Evolutionary conservation across 2,797 vertebrate species (phyloP).

Genomic region (Heterohyrax brucei): DNA sequence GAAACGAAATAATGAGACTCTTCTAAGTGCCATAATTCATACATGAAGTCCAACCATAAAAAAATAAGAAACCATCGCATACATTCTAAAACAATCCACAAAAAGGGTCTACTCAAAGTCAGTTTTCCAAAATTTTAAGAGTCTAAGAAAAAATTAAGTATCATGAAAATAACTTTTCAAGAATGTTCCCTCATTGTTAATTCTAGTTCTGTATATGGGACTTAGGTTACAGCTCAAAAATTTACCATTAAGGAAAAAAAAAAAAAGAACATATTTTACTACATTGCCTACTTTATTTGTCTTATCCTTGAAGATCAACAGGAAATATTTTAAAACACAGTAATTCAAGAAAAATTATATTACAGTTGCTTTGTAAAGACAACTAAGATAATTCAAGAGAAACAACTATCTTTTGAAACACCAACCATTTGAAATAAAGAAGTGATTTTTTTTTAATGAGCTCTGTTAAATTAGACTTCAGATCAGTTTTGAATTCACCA

Average conservation of each 20-base stretch:
- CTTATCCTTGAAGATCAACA: conserved; percentile 52
- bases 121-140: conserved; percentile 22
- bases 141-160: background rate
- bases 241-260: background rate
- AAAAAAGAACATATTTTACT: conserved; percentile 11
- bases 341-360: background rate
- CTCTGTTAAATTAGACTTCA: conserved; percentile 37
- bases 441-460: background rate
- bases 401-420: conserved; percentile 65
- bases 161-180: conserved; percentile 37
- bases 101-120: background rate
- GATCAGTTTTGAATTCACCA: conserved; percentile 11
- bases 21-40: conserved; percentile 75
- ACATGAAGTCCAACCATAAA: conserved; percentile 66
- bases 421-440: background rate
- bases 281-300: background rate
- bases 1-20: conserved; percentile 80
- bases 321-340: conserved; percentile 64
- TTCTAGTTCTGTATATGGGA: background rate
- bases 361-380: background rate
- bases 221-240: conserved; percentile 9
- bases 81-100: background rate
- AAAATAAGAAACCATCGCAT: conserved; percentile 59
- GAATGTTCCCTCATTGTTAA: background rate
- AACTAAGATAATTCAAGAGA: conserved; percentile 49